phyloP scores from a whole-genome alignment of 2,797 vertebrate species.

The Trachurus trachurus region DNA sequence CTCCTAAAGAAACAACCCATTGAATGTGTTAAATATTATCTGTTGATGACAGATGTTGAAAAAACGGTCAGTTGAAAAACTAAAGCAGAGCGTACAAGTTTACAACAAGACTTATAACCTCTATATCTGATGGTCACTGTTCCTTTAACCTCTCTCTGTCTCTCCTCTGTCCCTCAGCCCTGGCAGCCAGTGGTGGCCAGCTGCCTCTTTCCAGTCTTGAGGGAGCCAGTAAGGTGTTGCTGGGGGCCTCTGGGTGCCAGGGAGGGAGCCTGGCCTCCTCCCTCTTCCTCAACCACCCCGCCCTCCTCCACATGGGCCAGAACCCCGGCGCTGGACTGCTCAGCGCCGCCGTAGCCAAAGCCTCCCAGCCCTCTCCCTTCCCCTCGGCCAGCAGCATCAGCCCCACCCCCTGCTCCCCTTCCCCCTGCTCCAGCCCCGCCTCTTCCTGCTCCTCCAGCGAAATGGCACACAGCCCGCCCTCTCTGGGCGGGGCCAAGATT shows the following conservation, averaged over 20 bases:
- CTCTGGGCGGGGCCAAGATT: slow-evolving; percentile 88
- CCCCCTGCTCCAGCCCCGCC: slow-evolving; percentile 87
- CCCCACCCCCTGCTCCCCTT: slow-evolving; percentile 89
- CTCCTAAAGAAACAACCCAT: neutral
- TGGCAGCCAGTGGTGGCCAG: slow-evolving; percentile 97
- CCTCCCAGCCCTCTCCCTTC: slow-evolving; percentile 87
- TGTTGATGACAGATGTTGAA: neutral
- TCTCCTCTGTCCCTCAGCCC: slow-evolving; percentile 81
- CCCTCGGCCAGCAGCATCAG: slow-evolving; percentile 85
- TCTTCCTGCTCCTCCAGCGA: slow-evolving; percentile 88
- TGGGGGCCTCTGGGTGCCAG: slow-evolving; percentile 87
- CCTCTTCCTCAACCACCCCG: slow-evolving; percentile 93
- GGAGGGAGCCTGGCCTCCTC: slow-evolving; percentile 89
- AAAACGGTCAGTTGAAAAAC: neutral
- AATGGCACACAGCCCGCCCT: slow-evolving; percentile 87
- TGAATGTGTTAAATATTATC: neutral
- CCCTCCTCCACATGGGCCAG: slow-evolving; percentile 90
- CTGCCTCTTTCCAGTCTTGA: slow-evolving; percentile 97
- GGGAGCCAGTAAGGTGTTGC: slow-evolving; percentile 89
- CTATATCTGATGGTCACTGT: neutral
- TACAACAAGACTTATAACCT: slow-evolving; percentile 58
- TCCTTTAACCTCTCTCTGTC: neutral
- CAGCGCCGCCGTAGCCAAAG: slow-evolving; percentile 87
- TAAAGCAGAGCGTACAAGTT: slow-evolving; percentile 35
- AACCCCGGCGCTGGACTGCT: slow-evolving; percentile 87